Conservation (phyloP, 2,888 invertebrate species). For the Eugnorisma glareosa region DNA sequence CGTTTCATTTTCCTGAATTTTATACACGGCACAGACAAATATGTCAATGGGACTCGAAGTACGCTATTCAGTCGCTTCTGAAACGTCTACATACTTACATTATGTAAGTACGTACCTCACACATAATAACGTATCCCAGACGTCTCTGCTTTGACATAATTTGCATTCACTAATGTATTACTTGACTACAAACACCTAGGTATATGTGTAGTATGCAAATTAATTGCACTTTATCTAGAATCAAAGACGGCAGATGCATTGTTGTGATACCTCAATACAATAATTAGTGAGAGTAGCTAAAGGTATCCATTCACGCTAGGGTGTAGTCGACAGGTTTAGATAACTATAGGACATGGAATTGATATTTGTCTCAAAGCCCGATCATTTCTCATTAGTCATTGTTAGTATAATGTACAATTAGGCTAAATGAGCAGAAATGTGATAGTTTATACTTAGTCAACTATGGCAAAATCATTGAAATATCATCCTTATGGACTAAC, state of each 20-base stretch:
- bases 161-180: conserved; percentile 77
- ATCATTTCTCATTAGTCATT: conserved; percentile 15
- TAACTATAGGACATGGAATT: background rate
- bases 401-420: conserved; percentile 9
- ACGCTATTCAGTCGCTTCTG: conserved; percentile 69
- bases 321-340: no score
- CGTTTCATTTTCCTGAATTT: conserved; percentile 67
- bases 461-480: background rate
- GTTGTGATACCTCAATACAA: conserved; percentile 22
- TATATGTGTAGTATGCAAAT: conserved; percentile 60
- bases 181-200: conserved; percentile 31
- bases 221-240: conserved; percentile 66
- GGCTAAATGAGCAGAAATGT: background rate
- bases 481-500: background rate
- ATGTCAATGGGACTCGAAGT: conserved; percentile 69
- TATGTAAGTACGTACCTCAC: conserved; percentile 47
- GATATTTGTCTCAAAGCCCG: conserved; percentile 21
- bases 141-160: conserved; percentile 75
- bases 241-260: conserved; percentile 42
- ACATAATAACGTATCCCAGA: conserved; percentile 66
- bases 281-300: conserved; percentile 27
- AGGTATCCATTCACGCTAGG: no score
- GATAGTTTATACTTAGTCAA: background rate
- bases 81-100: conserved; percentile 56
- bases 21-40: conserved; percentile 64